phyloP scores from a whole-genome alignment of 2,888 invertebrate genomes.

The Pycnomerus fuliginosus region DNA sequence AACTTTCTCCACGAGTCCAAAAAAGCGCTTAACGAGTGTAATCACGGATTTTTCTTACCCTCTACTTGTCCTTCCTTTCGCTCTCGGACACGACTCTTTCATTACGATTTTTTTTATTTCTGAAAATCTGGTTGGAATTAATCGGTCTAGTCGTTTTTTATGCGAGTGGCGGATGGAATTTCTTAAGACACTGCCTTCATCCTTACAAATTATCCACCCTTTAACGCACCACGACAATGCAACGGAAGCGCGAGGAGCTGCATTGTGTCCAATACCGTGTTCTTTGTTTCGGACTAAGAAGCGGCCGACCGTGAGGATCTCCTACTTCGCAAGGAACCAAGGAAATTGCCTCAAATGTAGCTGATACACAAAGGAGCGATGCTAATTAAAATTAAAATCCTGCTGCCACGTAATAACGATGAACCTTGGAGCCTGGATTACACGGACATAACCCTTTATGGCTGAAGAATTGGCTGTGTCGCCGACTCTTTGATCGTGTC shows the following conservation, averaged over 20 bases:
- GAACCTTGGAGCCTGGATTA: constrained; percentile 24
- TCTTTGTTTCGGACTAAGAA: constrained; percentile 48
- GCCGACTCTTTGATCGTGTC: too few species aligned
- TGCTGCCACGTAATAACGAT: constrained; percentile 29
- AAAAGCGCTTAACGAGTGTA: constrained; percentile 3
- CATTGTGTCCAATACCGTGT: constrained; percentile 52
- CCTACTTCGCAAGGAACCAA: constrained; percentile 43
- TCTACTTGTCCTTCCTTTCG: constrained; percentile 6
- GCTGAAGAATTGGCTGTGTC: too few species aligned
- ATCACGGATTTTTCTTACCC: constrained; percentile 5
- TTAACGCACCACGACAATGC: constrained; percentile 54
- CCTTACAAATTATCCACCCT: constrained; percentile 52
- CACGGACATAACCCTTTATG: too few species aligned
- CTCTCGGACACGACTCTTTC: constrained; percentile 10
- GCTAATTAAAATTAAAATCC: constrained; percentile 53
- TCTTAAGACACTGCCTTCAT: constrained; percentile 36
- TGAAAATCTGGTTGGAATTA: too few species aligned
- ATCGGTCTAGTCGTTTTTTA: constrained; percentile 24
- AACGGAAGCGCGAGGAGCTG: constrained; percentile 52
- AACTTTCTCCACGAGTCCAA: constrained; percentile 2
- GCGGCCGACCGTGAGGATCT: constrained; percentile 48
- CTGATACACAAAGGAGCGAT: constrained; percentile 47
- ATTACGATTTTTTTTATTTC: constrained; percentile 2
- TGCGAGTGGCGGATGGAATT: constrained; percentile 7
- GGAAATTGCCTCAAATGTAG: constrained; percentile 52